Percentiles rank a stretch among this genome's conserved stretches.
phyloP scores from a whole-genome alignment of 2,113 vertebrate genomes.

The Zosterops hypoxanthus region DNA sequence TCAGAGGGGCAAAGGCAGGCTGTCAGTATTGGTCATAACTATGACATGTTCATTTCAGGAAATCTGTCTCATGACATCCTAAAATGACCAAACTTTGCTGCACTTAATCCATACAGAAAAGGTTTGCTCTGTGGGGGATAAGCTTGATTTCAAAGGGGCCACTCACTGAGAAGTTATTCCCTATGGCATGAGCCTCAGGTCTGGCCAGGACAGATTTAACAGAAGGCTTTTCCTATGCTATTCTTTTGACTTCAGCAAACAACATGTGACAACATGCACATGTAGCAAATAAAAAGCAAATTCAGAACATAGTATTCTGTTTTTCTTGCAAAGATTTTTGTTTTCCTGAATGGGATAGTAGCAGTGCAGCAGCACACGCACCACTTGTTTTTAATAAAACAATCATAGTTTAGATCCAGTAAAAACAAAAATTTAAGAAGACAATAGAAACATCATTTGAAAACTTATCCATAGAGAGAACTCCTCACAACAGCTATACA shows the following conservation, averaged over 20 bases:
- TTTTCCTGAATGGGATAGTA: neutral
- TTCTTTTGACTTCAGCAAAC: conserved; percentile 3
- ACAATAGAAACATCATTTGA: neutral
- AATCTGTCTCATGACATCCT: neutral
- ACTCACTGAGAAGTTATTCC: neutral
- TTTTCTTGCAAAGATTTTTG: neutral
- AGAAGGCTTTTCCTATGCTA: neutral
- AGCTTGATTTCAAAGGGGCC: neutral
- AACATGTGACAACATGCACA: neutral
- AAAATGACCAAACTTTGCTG: neutral
- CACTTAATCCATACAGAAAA: neutral
- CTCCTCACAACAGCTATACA: neutral
- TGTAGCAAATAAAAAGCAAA: neutral
- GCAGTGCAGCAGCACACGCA: neutral
- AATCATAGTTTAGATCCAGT: neutral
- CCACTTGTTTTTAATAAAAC: neutral
- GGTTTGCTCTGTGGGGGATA: neutral
- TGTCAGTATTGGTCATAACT: neutral
- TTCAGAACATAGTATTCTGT: neutral
- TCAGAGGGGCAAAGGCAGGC: neutral
- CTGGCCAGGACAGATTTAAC: neutral
- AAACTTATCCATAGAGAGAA: neutral
- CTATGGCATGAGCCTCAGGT: neutral
- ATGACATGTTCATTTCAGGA: neutral
- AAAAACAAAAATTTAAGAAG: neutral